Percentiles rank a stretch among this genome's conserved stretches.
Conservation (phyloP, 2,888 invertebrate species). For the Tricholauxania praeusta region DNA sequence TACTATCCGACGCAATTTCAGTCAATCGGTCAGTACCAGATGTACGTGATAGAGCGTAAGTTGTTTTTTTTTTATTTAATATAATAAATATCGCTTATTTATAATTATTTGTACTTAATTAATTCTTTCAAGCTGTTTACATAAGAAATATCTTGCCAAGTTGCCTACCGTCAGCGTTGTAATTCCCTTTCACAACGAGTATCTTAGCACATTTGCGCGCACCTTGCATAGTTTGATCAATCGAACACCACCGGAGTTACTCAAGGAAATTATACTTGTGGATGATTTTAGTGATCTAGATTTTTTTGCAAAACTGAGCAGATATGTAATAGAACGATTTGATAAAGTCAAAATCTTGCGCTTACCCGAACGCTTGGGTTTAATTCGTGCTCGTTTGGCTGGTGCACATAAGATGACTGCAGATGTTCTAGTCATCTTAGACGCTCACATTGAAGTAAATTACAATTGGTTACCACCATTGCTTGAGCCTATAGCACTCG, state of each 20-base stretch:
- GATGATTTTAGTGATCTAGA: slow-evolving; percentile 70
- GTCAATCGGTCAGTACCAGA: slow-evolving; percentile 87
- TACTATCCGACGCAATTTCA: slow-evolving; percentile 91
- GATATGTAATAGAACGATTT: slow-evolving; percentile 77
- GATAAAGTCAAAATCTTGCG: slow-evolving; percentile 85
- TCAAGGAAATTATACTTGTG: too few species aligned
- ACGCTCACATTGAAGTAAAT: slow-evolving; percentile 92
- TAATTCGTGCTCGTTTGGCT: slow-evolving; percentile 91
- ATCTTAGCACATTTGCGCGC: slow-evolving; percentile 86
- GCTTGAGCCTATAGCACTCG: slow-evolving; percentile 88
- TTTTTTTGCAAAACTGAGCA: slow-evolving; percentile 79
- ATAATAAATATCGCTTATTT: too few species aligned
- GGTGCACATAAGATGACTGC: slow-evolving; percentile 75
- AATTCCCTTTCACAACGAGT: slow-evolving; percentile 95
- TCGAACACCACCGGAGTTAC: slow-evolving; percentile 73
- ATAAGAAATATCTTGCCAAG: slow-evolving; percentile 54
- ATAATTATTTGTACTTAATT: background rate
- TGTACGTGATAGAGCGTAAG: slow-evolving; percentile 75
- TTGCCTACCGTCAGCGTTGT: slow-evolving; percentile 86
- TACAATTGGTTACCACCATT: slow-evolving; percentile 94
- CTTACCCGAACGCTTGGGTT: slow-evolving; percentile 79
- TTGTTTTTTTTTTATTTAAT: slow-evolving; percentile 10
- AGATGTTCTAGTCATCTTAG: slow-evolving; percentile 88
- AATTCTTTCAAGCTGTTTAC: background rate
- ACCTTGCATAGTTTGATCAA: slow-evolving; percentile 86